A percentile compares a stretch with the other conserved stretches of the same genome.
Conservation (phyloP, 2,797 vertebrate genomes). For the Myotis daubentonii region DNA sequence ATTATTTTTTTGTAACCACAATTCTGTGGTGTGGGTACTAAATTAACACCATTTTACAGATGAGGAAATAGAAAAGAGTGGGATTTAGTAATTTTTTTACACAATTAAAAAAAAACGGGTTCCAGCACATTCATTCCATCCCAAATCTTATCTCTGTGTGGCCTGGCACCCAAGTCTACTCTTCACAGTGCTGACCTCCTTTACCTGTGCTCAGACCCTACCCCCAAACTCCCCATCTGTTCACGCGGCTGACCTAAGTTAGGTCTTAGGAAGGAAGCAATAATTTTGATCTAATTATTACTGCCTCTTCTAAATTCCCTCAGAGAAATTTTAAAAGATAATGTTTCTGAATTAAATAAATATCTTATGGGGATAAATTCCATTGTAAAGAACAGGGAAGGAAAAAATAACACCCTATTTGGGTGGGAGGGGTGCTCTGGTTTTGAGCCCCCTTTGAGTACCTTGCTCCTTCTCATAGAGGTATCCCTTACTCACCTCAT, state of each 20-base stretch:
- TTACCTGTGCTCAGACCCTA: rapidly evolving
- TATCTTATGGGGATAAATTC: background rate
- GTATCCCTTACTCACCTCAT: background rate
- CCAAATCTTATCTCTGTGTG: rapidly evolving
- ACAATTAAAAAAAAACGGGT: background rate
- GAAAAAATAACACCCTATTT: background rate
- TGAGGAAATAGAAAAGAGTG: background rate
- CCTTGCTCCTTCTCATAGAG: background rate
- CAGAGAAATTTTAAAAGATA: background rate
- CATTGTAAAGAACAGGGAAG: background rate
- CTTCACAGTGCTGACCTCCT: rapidly evolving
- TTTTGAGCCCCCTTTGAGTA: background rate
- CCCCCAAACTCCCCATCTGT: background rate
- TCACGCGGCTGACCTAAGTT: background rate
- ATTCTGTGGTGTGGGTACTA: background rate
- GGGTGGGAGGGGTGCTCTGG: background rate
- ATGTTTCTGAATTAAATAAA: background rate
- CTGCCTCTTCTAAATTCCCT: background rate
- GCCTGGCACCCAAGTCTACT: background rate
- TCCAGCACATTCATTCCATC: background rate
- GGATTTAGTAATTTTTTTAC: background rate
- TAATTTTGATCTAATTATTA: background rate
- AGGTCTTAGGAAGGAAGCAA: background rate
- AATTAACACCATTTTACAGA: background rate
- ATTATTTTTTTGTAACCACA: background rate